Evolutionary conservation across 2,888 invertebrate species (phyloP), one percentile per base, ranked within the genome.

Genomic region (Ctenicera cuprea): DNA sequence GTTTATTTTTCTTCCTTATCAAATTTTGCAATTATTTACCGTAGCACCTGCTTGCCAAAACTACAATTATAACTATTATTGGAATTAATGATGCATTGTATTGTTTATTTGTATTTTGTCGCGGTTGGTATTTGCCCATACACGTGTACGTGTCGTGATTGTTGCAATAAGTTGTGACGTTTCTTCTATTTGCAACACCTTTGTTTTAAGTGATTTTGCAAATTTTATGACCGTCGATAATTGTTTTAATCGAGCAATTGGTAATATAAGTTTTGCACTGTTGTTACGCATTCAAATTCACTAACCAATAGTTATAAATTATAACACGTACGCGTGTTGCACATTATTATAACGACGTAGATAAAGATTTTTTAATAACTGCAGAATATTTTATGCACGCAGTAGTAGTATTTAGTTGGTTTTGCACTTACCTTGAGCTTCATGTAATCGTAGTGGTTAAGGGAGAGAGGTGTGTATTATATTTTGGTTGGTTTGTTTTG

Each of bases 1-100:
- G 48, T 64, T 64, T 64, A 48, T 64, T 43, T 64, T 64, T 52
- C 52, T 38, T 38, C 38, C 38, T 20, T 59, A 59, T 59, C 59
- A n/a, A 11, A 14, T 38, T 59, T 59, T 38, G 59, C 59, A 59
- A 38, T 59, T 59, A 59, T 37, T 59, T 59, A 41, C 59, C 18
- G 33, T 38, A n/a, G 20, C 59, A 59, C 59, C 59, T 59, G 59
- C 38, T 59, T 59, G 38, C 41, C 59, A 38, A 38, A 54, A 57
- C 18, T 57, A 37, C 57, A 59, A 38, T 14, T 59, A 38, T 5
- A 26, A 26, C 5, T 26, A 33, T 38, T 9, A 26, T 38, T 38
- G 38, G 22, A 57, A 37, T 57, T 57, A 30, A 33, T 33, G 14
- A 30, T 16, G 57, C 37, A 37, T 57, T 57, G 38, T 59, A 59